Percentiles rank a stretch among this genome's conserved stretches.
Conservation (phyloP, 2,888 invertebrate genomes). For the Nymphalis c-album region DNA sequence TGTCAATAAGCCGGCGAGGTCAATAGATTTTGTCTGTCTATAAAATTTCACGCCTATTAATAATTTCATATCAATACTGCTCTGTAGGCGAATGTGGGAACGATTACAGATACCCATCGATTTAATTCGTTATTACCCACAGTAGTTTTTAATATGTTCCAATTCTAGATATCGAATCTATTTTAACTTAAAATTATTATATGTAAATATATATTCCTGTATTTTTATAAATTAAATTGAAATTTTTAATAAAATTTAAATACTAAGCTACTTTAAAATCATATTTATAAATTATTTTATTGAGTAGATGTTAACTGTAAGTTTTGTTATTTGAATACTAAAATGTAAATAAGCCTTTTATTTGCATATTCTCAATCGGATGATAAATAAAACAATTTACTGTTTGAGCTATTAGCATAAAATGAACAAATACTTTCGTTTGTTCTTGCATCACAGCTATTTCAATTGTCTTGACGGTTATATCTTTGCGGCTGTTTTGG, state of each 20-base stretch:
- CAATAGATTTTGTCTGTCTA: slow-evolving; percentile 49
- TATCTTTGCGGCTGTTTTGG: slow-evolving; percentile 34
- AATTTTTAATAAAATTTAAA: slow-evolving; percentile 1
- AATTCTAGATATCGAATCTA: neutral
- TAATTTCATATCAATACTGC: slow-evolving; percentile 37
- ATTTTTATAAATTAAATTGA: neutral
- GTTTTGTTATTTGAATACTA: neutral
- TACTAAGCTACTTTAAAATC: neutral
- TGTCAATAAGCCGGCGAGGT: slow-evolving; percentile 55
- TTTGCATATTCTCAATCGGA: neutral
- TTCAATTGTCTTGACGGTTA: slow-evolving; percentile 12
- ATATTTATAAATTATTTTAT: slow-evolving; percentile 1
- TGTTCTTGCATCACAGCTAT: neutral
- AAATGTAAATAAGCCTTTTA: neutral
- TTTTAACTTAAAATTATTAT: too few relatives aligned
- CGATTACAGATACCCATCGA: slow-evolving; percentile 14
- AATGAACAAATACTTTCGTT: neutral
- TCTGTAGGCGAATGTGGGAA: slow-evolving; percentile 54
- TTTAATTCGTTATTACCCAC: neutral
- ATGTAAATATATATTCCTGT: neutral
- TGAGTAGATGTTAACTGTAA: neutral
- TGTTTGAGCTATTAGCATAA: slow-evolving; percentile 7
- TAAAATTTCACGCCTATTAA: slow-evolving; percentile 34
- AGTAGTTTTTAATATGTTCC: neutral
- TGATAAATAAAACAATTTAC: neutral